Percentiles rank a stretch among this genome's conserved stretches.
These are phyloP conservation scores for Paramuricea clavata DNA, from an alignment of 92 coral and sea anemone species.

Conservation along the genomic window DNA sequence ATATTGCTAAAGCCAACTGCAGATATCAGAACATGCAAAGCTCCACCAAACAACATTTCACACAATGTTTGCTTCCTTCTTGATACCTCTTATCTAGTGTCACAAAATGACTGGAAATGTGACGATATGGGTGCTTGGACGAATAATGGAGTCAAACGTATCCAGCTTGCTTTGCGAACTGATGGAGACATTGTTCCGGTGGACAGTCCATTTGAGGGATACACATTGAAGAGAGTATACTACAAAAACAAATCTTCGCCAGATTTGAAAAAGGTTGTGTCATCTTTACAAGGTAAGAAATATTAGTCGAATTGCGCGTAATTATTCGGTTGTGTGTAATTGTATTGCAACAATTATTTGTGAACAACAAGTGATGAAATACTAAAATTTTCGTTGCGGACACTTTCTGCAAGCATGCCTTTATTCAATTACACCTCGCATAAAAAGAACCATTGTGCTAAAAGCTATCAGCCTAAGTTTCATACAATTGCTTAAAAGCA, in stretches of 20 bases:
- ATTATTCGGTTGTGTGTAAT: background rate
- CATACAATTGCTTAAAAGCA: too few species aligned
- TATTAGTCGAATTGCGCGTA: background rate
- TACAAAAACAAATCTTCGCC: conserved; percentile 26
- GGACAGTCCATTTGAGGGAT: background rate
- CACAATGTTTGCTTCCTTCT: conserved; percentile 34
- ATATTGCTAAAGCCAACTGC: conserved; percentile 1
- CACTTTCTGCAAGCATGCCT: background rate
- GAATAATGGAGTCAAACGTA: background rate
- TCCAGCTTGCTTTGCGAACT: background rate
- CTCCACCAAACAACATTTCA: background rate
- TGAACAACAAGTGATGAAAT: background rate
- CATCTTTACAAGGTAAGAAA: conserved; percentile 15
- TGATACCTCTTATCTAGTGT: background rate
- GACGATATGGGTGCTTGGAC: conserved; percentile 31
- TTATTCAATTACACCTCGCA: too few species aligned
- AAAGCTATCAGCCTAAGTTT: too few species aligned
- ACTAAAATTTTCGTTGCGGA: background rate
- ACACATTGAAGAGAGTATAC: conserved; percentile 10
- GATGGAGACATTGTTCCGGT: background rate
- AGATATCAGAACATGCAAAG: background rate
- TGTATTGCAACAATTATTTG: background rate
- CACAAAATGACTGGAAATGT: too few species aligned
- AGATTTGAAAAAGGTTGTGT: conserved; percentile 26
- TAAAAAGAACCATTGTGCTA: too few species aligned